Evolutionary conservation across 2,797 vertebrate species (phyloP), one percentile per base, ranked within the genome.

Genomic region (Oophaga sylvatica): DNA sequence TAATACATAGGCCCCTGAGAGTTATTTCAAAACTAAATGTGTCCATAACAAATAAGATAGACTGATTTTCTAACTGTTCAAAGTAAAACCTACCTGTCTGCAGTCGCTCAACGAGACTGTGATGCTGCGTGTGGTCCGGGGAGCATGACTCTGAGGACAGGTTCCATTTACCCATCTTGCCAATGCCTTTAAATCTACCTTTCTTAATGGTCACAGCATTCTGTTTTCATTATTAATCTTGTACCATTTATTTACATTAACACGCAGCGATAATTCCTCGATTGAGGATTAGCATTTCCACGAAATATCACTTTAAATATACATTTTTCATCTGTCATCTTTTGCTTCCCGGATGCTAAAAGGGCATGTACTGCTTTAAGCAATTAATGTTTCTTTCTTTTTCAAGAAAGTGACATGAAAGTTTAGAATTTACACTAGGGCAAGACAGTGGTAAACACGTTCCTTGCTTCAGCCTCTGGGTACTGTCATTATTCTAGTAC

Each of bases 341-440:
- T 70, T 75, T 85, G 70, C 84, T 82, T 81, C 48, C 60, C 20
- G 60, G 45, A 85, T 15, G 73, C 84, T 78, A 68, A 89, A 89
- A 89, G 88, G 88, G 84, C 84, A 89, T 79, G 88, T 70, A 77
- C 81, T 89, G 88, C 88, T 89, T 89, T 86, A 70, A 89, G 88
- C 88, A 86, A 89, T 89, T 86, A 89, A 86, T 86, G 88, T 89
- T 89, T 82, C 84, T 89, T 89, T 89, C 80, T 71, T 83, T 83
- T 79, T 75, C 73, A 68, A 89, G 88, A 83, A 86, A 89, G 88
- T 89, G 88, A 89, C 88, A 89, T 89, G 88, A 83, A 89, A 89
- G 88, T 89, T 89, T 89, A 89, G 80, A 89, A 67, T 89, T 89
- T 86, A 89, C 88, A 89, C 88, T 89, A 78, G 76, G 88, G 88